Conservation (phyloP, 2,113 vertebrate species). For the Crypturellus undulatus region DNA sequence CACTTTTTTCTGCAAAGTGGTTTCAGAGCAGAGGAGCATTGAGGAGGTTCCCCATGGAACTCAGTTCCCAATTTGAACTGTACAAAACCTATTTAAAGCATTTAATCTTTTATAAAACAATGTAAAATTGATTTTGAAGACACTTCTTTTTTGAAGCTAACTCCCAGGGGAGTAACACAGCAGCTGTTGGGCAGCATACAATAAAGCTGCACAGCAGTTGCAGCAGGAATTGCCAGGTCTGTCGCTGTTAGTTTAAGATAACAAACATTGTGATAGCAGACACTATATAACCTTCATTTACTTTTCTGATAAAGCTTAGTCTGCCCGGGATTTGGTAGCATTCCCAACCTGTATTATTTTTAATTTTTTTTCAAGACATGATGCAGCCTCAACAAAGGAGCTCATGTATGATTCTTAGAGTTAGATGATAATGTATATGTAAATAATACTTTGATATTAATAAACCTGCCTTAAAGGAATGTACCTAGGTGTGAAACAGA, state of each 20-base stretch:
- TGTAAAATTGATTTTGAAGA: neutral
- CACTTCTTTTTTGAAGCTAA: neutral
- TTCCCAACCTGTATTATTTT: slow-evolving; percentile 47
- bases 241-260: slow-evolving; percentile 48
- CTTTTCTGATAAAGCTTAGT: slow-evolving; percentile 54
- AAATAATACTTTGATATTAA: slow-evolving; percentile 77
- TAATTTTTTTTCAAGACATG: slow-evolving; percentile 41
- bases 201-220: neutral
- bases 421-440: slow-evolving; percentile 69
- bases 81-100: neutral
- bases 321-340: slow-evolving; percentile 42
- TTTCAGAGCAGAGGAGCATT: neutral
- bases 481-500: slow-evolving; percentile 75
- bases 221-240: slow-evolving; percentile 37
- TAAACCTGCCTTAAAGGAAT: slow-evolving; percentile 84
- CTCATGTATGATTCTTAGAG: slow-evolving; percentile 66
- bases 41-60: neutral
- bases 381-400: slow-evolving; percentile 59
- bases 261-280: slow-evolving; percentile 20
- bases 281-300: slow-evolving; percentile 32
- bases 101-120: neutral
- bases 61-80: too few relatives aligned
- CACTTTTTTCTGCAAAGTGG: neutral
- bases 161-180: slow-evolving; percentile 26
- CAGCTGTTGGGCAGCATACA: slow-evolving; percentile 9